phyloP scores from a whole-genome alignment of 2,888 invertebrate species.

The Pilophorus perplexus region DNA sequence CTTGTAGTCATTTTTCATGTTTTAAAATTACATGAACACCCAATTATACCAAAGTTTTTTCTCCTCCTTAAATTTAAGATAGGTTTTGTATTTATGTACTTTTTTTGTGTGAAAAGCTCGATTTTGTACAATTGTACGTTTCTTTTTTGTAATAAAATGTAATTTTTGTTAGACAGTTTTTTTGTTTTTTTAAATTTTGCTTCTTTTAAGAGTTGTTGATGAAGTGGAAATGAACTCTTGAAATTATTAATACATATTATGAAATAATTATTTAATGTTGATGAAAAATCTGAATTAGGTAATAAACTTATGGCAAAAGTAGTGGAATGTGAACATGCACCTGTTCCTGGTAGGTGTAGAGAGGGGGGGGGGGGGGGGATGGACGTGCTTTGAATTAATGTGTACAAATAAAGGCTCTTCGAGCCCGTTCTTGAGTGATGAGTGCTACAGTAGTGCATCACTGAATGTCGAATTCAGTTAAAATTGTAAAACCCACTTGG shows the following conservation, averaged over 20 bases:
- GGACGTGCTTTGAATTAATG: too few species aligned
- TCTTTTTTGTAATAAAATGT: conserved; percentile 8
- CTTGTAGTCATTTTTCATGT: conserved; percentile 36
- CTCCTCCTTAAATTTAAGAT: conserved; percentile 32
- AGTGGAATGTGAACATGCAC: too few species aligned
- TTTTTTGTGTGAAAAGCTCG: neutral
- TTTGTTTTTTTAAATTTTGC: conserved; percentile 11
- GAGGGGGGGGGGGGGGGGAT: too few species aligned
- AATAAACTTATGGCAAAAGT: too few species aligned
- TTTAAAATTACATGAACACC: conserved; percentile 36
- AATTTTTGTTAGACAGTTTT: neutral
- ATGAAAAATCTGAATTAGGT: conserved; percentile 10
- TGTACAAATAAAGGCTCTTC: too few species aligned
- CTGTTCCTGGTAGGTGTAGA: too few species aligned
- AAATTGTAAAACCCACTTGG: too few species aligned
- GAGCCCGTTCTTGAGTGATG: too few species aligned
- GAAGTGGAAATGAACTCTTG: conserved; percentile 6
- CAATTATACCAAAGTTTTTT: conserved; percentile 40
- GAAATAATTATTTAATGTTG: conserved; percentile 30
- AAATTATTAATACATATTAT: conserved; percentile 17
- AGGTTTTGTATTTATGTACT: conserved; percentile 18
- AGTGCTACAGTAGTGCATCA: too few species aligned
- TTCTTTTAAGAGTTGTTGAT: conserved; percentile 14
- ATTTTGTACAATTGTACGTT: conserved; percentile 4
- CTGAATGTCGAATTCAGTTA: too few species aligned